These are phyloP conservation scores for Phrynocephalus versicolor DNA, from an alignment of 2,113 vertebrate species.

Conservation along the genomic window DNA sequence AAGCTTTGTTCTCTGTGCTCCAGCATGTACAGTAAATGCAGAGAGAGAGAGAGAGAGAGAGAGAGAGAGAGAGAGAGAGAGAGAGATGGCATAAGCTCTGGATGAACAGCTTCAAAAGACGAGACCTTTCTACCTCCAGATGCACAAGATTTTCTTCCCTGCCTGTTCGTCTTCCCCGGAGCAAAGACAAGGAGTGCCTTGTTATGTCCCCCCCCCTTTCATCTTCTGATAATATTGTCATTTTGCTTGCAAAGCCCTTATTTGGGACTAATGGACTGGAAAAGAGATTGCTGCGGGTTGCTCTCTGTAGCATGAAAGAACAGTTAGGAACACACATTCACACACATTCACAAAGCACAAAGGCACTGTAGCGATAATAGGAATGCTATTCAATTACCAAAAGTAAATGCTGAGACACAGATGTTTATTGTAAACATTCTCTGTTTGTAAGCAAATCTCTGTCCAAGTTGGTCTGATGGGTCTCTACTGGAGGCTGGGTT, in stretches of 20 bases:
- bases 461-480: too few species aligned
- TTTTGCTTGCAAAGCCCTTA: conserved; percentile 33
- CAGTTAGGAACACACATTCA: not conserved
- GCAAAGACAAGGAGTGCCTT: not conserved
- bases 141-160: conserved; percentile 36
- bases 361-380: conserved; percentile 4
- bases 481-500: too few species aligned
- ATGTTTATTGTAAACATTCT: conserved; percentile 30
- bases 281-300: conserved; percentile 8
- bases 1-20: not conserved
- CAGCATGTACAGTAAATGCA: too few species aligned
- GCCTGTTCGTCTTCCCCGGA: not conserved
- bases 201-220: conserved; percentile 49
- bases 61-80: not conserved
- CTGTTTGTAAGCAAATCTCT: too few species aligned
- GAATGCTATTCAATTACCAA: conserved; percentile 34
- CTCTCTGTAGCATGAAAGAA: conserved; percentile 9
- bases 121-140: not conserved
- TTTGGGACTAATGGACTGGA: conserved; percentile 16
- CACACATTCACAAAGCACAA: not conserved
- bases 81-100: not conserved
- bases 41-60: too few species aligned
- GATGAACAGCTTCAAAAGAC: not conserved
- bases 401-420: conserved; percentile 28
- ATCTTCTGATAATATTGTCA: conserved; percentile 39